phyloP scores from a whole-genome alignment of 1,140 invertebrate genomes.

The Eueides isabella region DNA sequence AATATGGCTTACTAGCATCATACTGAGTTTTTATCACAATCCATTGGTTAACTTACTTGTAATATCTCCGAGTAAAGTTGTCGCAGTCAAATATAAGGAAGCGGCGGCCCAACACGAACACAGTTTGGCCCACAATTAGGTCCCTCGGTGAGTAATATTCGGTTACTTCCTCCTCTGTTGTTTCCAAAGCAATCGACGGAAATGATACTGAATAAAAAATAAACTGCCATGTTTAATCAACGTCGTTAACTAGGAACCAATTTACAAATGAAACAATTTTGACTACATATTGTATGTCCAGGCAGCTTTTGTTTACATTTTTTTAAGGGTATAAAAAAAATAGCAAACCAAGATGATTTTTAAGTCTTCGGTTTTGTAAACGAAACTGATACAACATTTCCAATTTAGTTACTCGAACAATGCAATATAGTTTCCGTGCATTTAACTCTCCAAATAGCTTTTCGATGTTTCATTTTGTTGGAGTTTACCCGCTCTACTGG shows the following conservation, averaged over 20 bases:
- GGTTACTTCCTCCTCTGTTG: conserved; percentile 85
- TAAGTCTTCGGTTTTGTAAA: conserved; percentile 11
- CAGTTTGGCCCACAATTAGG: conserved; percentile 87
- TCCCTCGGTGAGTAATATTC: conserved; percentile 90
- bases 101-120: conserved; percentile 86
- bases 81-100: conserved; percentile 92
- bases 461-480: conserved; percentile 37
- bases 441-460: conserved; percentile 28
- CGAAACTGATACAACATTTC: conserved; percentile 19
- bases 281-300: conserved; percentile 15
- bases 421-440: conserved; percentile 16
- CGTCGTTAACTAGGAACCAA: conserved; percentile 4
- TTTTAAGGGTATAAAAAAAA: neutral
- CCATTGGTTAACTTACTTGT: conserved; percentile 65
- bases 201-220: conserved; percentile 65
- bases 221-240: conserved; percentile 30
- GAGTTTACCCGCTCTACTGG: conserved; percentile 27
- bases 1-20: neutral
- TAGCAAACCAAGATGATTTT: neutral
- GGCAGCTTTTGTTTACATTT: neutral
- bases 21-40: neutral
- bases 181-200: conserved; percentile 84
- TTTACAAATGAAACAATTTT: conserved; percentile 16
- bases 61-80: conserved; percentile 90
- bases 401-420: conserved; percentile 19